Percentiles rank a stretch among this genome's conserved stretches.
Evolutionary conservation across 2,888 invertebrate species (phyloP).

Genomic region (Poecilobothrus nobilitatus): DNA sequence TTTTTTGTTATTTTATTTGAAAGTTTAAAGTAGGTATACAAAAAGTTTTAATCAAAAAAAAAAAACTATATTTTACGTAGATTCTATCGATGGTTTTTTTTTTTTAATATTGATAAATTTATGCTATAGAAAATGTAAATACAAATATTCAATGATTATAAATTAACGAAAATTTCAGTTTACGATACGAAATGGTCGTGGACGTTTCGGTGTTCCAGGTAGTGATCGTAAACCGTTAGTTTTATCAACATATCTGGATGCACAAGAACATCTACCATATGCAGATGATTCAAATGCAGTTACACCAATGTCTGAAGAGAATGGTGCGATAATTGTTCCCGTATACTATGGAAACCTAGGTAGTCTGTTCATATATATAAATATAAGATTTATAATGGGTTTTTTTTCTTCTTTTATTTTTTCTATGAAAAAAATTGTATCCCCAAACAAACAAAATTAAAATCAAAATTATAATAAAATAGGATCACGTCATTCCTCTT

Average conservation of each 20-base stretch:
- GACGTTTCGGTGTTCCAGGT: slow-evolving; percentile 67
- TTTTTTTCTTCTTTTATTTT: background rate
- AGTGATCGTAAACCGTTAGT: slow-evolving; percentile 90
- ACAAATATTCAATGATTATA: background rate
- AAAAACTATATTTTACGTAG: background rate
- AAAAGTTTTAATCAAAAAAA: too few relatives aligned
- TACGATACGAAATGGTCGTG: slow-evolving; percentile 74
- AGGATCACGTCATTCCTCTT: slow-evolving; percentile 87
- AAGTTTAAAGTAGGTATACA: background rate
- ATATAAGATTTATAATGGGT: slow-evolving; percentile 9
- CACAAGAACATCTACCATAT: slow-evolving; percentile 90
- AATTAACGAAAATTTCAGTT: slow-evolving; percentile 48
- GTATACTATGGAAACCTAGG: slow-evolving; percentile 82
- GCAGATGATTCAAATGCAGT: slow-evolving; percentile 97
- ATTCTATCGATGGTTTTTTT: background rate
- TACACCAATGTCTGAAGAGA: slow-evolving; percentile 96
- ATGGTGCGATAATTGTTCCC: slow-evolving; percentile 88
- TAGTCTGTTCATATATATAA: slow-evolving; percentile 32
- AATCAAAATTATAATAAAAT: slow-evolving; percentile 14
- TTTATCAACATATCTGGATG: slow-evolving; percentile 87
- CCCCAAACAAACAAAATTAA: background rate
- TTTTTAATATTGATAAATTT: background rate
- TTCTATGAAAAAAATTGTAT: background rate
- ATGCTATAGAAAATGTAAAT: background rate
- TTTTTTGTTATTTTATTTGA: background rate